These are phyloP conservation scores for Cetoscarus ocellatus DNA, from an alignment of 2,797 vertebrate genomes.

Conservation along the genomic window DNA sequence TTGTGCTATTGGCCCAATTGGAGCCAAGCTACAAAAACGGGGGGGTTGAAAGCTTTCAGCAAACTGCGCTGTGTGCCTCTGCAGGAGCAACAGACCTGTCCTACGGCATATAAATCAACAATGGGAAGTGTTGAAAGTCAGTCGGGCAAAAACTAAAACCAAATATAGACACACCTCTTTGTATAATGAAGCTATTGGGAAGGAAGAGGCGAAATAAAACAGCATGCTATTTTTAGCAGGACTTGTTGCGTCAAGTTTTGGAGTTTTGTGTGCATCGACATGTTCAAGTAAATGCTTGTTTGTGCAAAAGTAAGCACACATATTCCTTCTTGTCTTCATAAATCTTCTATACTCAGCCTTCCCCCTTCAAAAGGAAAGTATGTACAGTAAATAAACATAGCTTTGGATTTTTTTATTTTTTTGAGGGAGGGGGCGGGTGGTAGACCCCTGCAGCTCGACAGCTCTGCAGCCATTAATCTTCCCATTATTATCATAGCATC, in stretches of 20 bases:
- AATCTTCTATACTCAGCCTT: background rate
- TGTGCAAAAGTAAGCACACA: conserved; percentile 47
- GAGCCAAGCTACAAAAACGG: conserved; percentile 28
- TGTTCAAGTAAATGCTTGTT: conserved; percentile 54
- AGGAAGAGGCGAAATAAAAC: conserved; percentile 23
- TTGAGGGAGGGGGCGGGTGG: background rate
- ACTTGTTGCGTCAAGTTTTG: conserved; percentile 71
- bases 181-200: conserved; percentile 42
- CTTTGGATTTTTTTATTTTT: conserved; percentile 14
- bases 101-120: conserved; percentile 59
- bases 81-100: conserved; percentile 38
- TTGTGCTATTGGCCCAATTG: conserved; percentile 15
- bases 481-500: background rate
- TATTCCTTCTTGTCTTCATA: conserved; percentile 26
- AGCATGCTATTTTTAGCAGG: conserved; percentile 74
- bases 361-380: conserved; percentile 26
- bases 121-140: conserved; percentile 71
- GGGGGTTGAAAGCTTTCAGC: conserved; percentile 29
- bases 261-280: conserved; percentile 58
- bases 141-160: conserved; percentile 46
- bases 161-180: conserved; percentile 69
- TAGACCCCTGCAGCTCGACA: background rate
- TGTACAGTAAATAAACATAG: conserved; percentile 13
- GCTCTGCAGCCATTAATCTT: conserved; percentile 7
- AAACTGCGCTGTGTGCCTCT: conserved; percentile 32